Percentiles rank a stretch among this genome's conserved stretches.
These are phyloP conservation scores for Nomada goodeniana DNA, from an alignment of 2,888 invertebrate species.

Conservation along the genomic window DNA sequence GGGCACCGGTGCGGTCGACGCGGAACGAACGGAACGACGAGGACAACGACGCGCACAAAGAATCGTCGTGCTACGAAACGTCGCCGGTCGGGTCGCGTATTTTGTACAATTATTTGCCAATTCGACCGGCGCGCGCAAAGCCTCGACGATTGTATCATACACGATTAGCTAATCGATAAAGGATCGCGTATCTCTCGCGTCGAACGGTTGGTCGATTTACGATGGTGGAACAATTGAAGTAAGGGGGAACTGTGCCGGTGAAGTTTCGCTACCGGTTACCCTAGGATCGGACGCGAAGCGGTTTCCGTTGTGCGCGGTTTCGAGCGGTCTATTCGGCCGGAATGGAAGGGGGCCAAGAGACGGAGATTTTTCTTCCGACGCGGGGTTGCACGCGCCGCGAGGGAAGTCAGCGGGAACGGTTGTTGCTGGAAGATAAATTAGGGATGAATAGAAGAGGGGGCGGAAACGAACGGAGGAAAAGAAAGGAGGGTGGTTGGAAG, in stretches of 20 bases:
- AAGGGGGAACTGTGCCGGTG: neutral
- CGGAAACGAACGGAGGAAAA: conserved; percentile 33
- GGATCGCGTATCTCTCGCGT: too few species aligned
- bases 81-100: neutral
- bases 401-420: conserved; percentile 49
- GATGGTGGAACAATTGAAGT: conserved; percentile 1
- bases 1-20: neutral
- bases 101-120: neutral
- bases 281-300: conserved; percentile 36
- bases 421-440: conserved; percentile 63
- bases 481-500: neutral
- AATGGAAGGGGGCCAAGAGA: conserved; percentile 13
- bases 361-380: conserved; percentile 47
- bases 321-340: conserved; percentile 35
- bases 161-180: too few species aligned
- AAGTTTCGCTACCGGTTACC: conserved; percentile 34
- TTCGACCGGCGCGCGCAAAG: neutral
- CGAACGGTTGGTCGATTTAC: neutral
- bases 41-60: neutral
- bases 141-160: too few species aligned
- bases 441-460: conserved; percentile 40
- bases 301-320: conserved; percentile 28
- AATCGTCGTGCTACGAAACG: neutral
- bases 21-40: neutral
- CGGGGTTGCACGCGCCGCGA: conserved; percentile 11